A percentile compares a stretch with the other conserved stretches of the same genome.
phyloP scores from a whole-genome alignment of 2,797 vertebrate genomes.

The Coendou prehensilis region DNA sequence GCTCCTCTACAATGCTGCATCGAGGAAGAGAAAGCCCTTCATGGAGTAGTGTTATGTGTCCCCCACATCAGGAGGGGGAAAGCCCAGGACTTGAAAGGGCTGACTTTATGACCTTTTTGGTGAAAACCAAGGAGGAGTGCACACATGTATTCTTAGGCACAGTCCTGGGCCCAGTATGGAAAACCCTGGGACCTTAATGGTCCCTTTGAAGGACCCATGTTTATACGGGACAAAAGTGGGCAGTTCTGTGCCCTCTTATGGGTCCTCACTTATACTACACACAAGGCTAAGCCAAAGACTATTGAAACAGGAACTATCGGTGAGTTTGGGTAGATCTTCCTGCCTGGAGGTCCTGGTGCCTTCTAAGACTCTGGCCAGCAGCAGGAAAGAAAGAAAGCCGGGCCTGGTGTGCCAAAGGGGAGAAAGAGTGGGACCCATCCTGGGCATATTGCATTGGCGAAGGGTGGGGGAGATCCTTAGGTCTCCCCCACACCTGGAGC shows the following conservation, averaged over 20 bases:
- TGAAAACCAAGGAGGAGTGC: not conserved
- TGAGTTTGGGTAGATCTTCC: fast-evolving
- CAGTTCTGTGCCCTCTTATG: not conserved
- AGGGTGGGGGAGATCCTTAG: too few relatives aligned
- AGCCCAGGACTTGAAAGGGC: not conserved
- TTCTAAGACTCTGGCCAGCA: not conserved
- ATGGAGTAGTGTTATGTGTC: fast-evolving
- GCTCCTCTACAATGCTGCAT: not conserved
- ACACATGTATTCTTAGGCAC: not conserved
- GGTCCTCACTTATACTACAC: not conserved
- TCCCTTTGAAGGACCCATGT: not conserved
- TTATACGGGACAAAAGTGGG: not conserved
- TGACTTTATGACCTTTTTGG: not conserved
- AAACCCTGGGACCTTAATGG: not conserved
- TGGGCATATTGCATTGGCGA: not conserved
- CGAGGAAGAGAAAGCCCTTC: not conserved
- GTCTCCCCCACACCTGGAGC: not conserved
- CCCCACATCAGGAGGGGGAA: not conserved
- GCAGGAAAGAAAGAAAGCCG: not conserved
- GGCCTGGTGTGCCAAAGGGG: fast-evolving
- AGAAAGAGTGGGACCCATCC: not conserved
- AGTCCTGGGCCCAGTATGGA: not conserved
- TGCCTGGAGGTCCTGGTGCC: not conserved
- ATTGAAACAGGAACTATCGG: not conserved
- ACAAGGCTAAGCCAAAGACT: not conserved